phyloP scores from a whole-genome alignment of 2,797 vertebrate genomes.

The Chaenodraco wilsoni region DNA sequence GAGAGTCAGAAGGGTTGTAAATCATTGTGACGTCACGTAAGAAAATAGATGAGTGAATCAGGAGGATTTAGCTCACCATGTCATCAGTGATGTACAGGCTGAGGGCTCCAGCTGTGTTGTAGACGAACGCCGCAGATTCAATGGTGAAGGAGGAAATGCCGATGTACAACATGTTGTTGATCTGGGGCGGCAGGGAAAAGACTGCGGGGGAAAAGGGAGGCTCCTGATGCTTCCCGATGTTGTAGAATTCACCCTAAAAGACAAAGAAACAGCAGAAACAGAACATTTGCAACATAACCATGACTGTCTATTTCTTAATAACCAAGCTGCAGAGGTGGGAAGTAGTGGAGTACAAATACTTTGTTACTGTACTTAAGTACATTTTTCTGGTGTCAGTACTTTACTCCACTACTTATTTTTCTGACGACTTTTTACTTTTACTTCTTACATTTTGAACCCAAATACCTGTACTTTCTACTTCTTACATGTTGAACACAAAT shows the following conservation, averaged over 20 bases:
- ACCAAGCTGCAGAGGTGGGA: too few species aligned
- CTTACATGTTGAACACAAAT: too few species aligned
- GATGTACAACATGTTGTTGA: conserved; percentile 85
- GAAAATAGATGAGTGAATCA: neutral
- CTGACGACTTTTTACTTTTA: too few species aligned
- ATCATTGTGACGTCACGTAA: neutral
- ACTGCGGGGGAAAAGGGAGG: conserved; percentile 81
- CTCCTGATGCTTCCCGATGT: conserved; percentile 80
- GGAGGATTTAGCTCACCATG: conserved; percentile 74
- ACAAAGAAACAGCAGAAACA: neutral
- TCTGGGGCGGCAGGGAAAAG: conserved; percentile 77
- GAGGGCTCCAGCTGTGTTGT: conserved; percentile 83
- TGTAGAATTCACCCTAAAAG: conserved; percentile 84
- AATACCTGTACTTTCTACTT: too few species aligned
- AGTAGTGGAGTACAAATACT: too few species aligned
- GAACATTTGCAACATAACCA: neutral
- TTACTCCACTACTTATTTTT: too few species aligned
- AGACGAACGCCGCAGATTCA: conserved; percentile 87
- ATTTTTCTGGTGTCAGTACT: too few species aligned
- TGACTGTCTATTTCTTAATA: neutral
- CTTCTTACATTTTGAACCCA: too few species aligned
- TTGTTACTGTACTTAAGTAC: too few species aligned
- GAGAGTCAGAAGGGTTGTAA: neutral
- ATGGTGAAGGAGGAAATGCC: conserved; percentile 85
- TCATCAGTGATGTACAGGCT: conserved; percentile 83